Evolutionary conservation across 1,140 invertebrate species (phyloP).

Genomic region (Nebria ingens): DNA sequence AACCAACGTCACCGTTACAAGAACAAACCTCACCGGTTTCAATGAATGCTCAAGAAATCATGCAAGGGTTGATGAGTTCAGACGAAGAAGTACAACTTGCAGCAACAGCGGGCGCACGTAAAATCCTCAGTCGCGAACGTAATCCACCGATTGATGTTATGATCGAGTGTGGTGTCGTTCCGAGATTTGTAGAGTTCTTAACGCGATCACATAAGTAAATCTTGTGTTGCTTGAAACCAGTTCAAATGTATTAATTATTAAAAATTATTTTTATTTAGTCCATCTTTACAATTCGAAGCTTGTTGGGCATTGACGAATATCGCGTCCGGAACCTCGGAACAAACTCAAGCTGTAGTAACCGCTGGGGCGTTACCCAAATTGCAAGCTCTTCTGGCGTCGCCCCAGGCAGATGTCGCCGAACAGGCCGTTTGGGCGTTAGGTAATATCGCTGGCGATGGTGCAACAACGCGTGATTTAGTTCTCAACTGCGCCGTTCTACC

Average conservation of each 20-base stretch:
- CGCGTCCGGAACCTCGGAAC: constrained; percentile 85
- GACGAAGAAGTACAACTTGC: constrained; percentile 50
- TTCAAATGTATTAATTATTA: constrained; percentile 14
- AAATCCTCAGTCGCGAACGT: constrained; percentile 82
- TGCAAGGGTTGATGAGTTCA: constrained; percentile 48
- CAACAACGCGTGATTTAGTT: constrained; percentile 64
- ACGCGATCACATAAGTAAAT: constrained; percentile 56
- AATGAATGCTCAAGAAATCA: constrained; percentile 49
- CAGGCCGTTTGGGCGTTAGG: constrained; percentile 97
- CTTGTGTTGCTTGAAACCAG: constrained; percentile 2
- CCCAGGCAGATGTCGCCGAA: constrained; percentile 74
- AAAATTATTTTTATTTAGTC: constrained; percentile 40
- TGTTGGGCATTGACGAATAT: constrained; percentile 98
- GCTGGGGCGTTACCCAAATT: constrained; percentile 80
- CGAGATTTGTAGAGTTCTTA: constrained; percentile 71
- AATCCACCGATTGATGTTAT: constrained; percentile 91
- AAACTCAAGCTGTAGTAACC: constrained; percentile 80
- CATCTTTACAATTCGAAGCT: constrained; percentile 91
- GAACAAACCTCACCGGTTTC: constrained; percentile 37
- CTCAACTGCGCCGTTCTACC: constrained; percentile 51
- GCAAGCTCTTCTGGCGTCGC: constrained; percentile 62
- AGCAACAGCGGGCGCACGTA: constrained; percentile 69
- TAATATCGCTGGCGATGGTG: constrained; percentile 91
- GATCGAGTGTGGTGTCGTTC: constrained; percentile 79
- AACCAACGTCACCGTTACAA: constrained; percentile 42